Conservation (phyloP, 2,113 vertebrate species). For the Mormyrus lacerda region DNA sequence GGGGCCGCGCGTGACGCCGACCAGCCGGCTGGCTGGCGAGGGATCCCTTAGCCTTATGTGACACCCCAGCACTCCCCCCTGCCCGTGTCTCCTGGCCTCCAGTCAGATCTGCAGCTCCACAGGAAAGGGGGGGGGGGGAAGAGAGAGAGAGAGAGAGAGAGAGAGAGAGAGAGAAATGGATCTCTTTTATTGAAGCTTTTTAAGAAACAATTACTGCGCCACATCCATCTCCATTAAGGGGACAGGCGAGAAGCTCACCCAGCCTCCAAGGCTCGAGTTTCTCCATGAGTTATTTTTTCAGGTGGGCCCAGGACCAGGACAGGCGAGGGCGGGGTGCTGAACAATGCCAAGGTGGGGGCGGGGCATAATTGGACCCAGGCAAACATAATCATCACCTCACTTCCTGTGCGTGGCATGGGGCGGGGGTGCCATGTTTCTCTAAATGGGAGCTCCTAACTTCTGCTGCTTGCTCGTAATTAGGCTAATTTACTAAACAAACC, state of each 20-base stretch:
- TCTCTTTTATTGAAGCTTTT: slow-evolving; percentile 39
- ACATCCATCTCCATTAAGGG: slow-evolving; percentile 66
- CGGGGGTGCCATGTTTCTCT: not conserved
- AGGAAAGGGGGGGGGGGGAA: slow-evolving; percentile 28
- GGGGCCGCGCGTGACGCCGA: not conserved
- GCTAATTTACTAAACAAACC: not conserved
- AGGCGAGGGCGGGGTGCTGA: not conserved
- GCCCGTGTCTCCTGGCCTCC: not conserved
- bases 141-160: slow-evolving; percentile 36
- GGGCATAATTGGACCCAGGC: slow-evolving; percentile 36
- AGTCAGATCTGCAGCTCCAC: slow-evolving; percentile 34
- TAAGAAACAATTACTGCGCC: slow-evolving; percentile 50
- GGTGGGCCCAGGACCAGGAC: slow-evolving; percentile 42
- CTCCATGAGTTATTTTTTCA: slow-evolving; percentile 54
- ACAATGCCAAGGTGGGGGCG: slow-evolving; percentile 25
- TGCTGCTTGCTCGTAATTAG: not conserved
- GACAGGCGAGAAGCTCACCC: slow-evolving; percentile 33
- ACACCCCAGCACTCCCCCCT: not conserved
- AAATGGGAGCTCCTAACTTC: not conserved
- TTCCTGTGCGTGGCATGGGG: slow-evolving; percentile 2
- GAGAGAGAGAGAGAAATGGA: slow-evolving; percentile 37
- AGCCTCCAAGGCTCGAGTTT: slow-evolving; percentile 48
- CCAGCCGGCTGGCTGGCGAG: not conserved
- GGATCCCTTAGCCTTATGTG: not conserved
- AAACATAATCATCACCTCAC: slow-evolving; percentile 38